A percentile compares a stretch with the other conserved stretches of the same genome.
phyloP scores from a whole-genome alignment of 1,140 invertebrate species.

The Heliconius hewitsoni region DNA sequence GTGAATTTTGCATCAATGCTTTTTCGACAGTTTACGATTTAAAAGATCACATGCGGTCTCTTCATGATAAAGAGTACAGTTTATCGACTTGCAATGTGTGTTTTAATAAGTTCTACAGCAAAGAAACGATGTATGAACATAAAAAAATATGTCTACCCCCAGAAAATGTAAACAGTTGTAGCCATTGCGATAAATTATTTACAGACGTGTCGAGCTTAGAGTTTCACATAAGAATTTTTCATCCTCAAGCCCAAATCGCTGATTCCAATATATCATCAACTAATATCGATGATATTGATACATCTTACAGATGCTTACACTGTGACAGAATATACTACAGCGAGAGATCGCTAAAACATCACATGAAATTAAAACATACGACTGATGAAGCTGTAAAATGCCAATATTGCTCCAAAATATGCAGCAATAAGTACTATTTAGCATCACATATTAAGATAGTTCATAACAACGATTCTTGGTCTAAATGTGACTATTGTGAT shows the following conservation, averaged over 20 bases:
- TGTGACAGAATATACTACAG: conserved; percentile 62
- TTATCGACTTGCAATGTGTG: conserved; percentile 65
- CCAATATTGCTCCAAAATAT: conserved; percentile 53
- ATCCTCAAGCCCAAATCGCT: conserved; percentile 57
- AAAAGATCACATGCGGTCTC: conserved; percentile 55
- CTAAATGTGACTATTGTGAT: conserved; percentile 63
- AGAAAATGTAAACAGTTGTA: conserved; percentile 52
- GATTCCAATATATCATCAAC: conserved; percentile 50
- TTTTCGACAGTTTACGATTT: conserved; percentile 54
- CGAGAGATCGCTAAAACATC: conserved; percentile 59
- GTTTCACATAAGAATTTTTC: conserved; percentile 65
- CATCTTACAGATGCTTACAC: conserved; percentile 51
- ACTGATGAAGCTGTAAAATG: conserved; percentile 55
- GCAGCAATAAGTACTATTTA: conserved; percentile 64
- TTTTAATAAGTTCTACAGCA: conserved; percentile 63
- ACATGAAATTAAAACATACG: conserved; percentile 62
- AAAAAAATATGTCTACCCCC: conserved; percentile 61
- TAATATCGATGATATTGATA: conserved; percentile 43
- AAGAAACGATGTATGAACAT: conserved; percentile 54
- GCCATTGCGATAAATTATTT: conserved; percentile 63
- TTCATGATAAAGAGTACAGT: conserved; percentile 55
- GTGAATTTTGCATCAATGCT: conserved; percentile 51
- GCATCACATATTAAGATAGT: conserved; percentile 61
- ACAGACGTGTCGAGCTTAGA: conserved; percentile 63
- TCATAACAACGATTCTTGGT: conserved; percentile 52